Percentiles rank a stretch among this genome's conserved stretches.
These are phyloP conservation scores for Alethe castanea DNA, from an alignment of 2,113 vertebrate genomes.

Conservation along the genomic window DNA sequence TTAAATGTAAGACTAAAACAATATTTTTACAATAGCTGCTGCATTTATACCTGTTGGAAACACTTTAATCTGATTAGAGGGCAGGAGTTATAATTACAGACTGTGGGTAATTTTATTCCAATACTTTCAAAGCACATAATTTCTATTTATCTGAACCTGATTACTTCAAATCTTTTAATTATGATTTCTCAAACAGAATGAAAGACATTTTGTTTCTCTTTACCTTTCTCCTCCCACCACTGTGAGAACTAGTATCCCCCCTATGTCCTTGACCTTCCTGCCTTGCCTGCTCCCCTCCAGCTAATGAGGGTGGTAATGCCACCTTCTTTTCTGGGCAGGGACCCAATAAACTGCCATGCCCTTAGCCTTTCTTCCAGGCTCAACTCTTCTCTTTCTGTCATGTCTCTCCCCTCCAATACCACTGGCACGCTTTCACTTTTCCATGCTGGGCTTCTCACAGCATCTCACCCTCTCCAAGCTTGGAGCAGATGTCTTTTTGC, in stretches of 20 bases:
- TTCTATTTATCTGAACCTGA: background rate
- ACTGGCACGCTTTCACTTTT: background rate
- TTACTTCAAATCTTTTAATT: constrained; percentile 1
- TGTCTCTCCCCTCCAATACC: background rate
- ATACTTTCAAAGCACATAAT: constrained; percentile 5
- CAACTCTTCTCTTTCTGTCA: background rate
- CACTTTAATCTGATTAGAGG: background rate
- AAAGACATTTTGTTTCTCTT: background rate
- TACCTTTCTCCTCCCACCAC: background rate
- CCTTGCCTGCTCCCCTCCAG: rapidly evolving
- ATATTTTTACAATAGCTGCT: background rate
- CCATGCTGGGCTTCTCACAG: background rate
- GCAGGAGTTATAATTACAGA: constrained; percentile 8
- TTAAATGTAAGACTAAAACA: background rate
- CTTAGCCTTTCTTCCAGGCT: background rate
- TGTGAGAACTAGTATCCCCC: background rate
- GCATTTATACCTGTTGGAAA: background rate
- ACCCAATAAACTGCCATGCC: background rate
- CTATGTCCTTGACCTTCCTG: background rate
- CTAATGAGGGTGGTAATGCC: background rate
- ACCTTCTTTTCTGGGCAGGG: background rate
- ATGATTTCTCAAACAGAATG: background rate
- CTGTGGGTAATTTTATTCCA: background rate
- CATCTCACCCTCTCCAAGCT: background rate
- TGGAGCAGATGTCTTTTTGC: background rate